phyloP scores from a whole-genome alignment of 2,797 vertebrate species.

The Cuculus canorus region DNA sequence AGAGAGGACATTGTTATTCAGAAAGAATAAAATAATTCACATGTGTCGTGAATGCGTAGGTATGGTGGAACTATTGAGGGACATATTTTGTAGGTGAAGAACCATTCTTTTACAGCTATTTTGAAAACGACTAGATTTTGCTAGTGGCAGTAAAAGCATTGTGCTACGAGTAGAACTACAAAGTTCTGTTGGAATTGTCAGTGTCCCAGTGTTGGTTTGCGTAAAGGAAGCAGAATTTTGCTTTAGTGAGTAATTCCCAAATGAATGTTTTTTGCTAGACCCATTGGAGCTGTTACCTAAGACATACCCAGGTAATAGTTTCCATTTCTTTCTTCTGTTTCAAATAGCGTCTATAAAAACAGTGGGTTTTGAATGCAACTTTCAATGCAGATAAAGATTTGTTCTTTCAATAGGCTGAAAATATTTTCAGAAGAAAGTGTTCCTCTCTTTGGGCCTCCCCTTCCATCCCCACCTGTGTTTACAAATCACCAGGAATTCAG shows the following conservation, averaged over 20 bases:
- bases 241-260: not conserved
- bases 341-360: not conserved
- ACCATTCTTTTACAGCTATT: not conserved
- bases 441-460: slow-evolving; percentile 95
- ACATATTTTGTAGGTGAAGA: not conserved
- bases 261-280: not conserved
- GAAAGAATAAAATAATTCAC: too few species aligned
- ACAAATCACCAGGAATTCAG: slow-evolving; percentile 99
- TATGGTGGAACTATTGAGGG: not conserved
- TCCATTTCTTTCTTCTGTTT: not conserved
- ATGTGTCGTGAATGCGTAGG: not conserved
- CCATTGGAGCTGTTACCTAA: not conserved
- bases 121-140: not conserved
- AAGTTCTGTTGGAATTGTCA: not conserved
- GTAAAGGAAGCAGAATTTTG: not conserved
- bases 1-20: too few species aligned
- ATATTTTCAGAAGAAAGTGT: slow-evolving; percentile 99
- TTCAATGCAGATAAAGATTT: not conserved
- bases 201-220: not conserved
- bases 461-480: slow-evolving; percentile 95
- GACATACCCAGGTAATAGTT: not conserved
- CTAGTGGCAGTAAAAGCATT: not conserved
- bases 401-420: slow-evolving; percentile 87
- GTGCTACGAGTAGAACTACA: not conserved
- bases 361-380: not conserved